phyloP scores from a whole-genome alignment of 2,888 invertebrate genomes.

The Fragum fragum region DNA sequence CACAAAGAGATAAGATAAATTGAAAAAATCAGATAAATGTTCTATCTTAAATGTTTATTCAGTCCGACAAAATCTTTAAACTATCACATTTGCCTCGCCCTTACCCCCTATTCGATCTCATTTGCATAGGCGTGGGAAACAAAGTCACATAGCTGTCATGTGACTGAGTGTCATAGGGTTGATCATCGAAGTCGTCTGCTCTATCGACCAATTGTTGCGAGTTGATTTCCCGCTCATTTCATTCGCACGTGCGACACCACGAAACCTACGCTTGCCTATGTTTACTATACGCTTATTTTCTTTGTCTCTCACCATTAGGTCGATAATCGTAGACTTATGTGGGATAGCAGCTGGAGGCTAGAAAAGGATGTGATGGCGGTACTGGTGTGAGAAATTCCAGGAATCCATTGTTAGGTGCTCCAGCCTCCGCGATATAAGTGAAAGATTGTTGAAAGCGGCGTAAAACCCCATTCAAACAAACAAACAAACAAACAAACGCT shows the following conservation, averaged over 20 bases:
- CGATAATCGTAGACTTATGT: too few relatives aligned
- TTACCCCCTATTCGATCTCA: too few relatives aligned
- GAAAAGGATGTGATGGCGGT: too few relatives aligned
- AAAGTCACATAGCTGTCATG: background rate
- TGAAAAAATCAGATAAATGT: conserved; percentile 27
- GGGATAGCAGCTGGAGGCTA: too few relatives aligned
- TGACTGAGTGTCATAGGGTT: conserved; percentile 2
- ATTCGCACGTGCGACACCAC: background rate
- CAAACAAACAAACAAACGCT: too few relatives aligned
- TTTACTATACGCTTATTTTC: conserved; percentile 7
- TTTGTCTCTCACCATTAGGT: too few relatives aligned
- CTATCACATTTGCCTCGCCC: conserved; percentile 11
- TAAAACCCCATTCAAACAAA: too few relatives aligned
- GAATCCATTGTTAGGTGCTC: too few relatives aligned
- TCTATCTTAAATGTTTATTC: conserved; percentile 11
- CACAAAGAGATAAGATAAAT: conserved; percentile 24
- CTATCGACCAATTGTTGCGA: conserved; percentile 4
- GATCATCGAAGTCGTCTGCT: background rate
- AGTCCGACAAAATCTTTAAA: conserved; percentile 3
- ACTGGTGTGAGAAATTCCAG: too few relatives aligned
- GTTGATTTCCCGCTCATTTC: background rate
- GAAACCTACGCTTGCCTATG: background rate
- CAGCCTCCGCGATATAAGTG: too few relatives aligned
- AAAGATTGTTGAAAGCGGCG: too few relatives aligned
- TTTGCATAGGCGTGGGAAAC: background rate